Evolutionary conservation across 2,797 vertebrate species (phyloP).

Genomic region (Crenuchus spilurus): DNA sequence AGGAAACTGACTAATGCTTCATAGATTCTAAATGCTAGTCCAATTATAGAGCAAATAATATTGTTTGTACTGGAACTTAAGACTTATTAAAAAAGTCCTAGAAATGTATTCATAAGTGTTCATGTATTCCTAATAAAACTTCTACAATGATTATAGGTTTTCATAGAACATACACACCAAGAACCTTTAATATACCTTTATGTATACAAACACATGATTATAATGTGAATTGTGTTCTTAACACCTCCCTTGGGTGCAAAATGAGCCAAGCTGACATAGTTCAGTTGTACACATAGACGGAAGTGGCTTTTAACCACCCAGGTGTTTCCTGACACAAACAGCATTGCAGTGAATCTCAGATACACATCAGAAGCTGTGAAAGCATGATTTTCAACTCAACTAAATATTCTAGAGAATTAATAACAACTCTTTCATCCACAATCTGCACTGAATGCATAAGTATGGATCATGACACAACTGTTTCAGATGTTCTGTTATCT

Average conservation of each 20-base stretch:
- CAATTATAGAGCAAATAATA: too few species aligned
- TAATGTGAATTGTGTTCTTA: not conserved
- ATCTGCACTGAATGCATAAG: too few species aligned
- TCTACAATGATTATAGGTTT: not conserved
- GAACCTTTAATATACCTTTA: not conserved
- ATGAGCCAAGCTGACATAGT: not conserved
- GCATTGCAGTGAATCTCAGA: slow-evolving; percentile 25
- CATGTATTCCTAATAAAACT: too few species aligned
- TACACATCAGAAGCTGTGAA: not conserved
- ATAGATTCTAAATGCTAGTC: too few species aligned
- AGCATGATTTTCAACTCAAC: not conserved
- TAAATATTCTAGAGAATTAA: too few species aligned
- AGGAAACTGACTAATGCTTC: too few species aligned
- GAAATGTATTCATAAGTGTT: too few species aligned
- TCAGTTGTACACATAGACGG: not conserved
- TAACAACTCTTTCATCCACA: too few species aligned
- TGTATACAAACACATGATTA: not conserved
- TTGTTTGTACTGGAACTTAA: too few species aligned
- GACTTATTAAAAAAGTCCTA: too few species aligned
- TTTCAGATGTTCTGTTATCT: too few species aligned
- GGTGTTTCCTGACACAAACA: slow-evolving; percentile 23
- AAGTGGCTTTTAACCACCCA: slow-evolving; percentile 4
- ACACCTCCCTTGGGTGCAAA: not conserved
- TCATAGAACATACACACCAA: not conserved
- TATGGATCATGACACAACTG: too few species aligned